phyloP scores from a whole-genome alignment of 2,113 vertebrate genomes.

The Nesoenas mayeri region DNA sequence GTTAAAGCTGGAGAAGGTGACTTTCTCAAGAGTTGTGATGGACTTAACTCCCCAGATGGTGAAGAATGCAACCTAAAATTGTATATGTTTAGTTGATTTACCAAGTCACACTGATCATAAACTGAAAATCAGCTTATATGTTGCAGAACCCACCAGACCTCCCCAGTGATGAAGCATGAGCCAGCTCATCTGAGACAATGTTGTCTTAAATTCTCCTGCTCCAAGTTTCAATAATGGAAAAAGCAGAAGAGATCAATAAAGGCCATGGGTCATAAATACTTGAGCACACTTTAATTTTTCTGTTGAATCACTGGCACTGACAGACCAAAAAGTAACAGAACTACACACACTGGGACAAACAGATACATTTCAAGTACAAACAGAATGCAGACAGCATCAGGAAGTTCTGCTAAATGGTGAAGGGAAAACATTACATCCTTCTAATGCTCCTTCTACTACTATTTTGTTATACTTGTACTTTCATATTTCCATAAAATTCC shows the following conservation, averaged over 20 bases:
- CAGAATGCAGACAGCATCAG: neutral
- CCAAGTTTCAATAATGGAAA: neutral
- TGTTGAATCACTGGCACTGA: neutral
- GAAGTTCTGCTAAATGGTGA: neutral
- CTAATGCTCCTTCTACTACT: neutral
- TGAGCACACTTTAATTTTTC: neutral
- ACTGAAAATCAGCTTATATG: neutral
- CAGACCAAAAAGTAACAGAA: neutral
- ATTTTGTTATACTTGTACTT: neutral
- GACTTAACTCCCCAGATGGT: slow-evolving; percentile 82
- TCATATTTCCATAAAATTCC: neutral
- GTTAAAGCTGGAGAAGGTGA: slow-evolving; percentile 71
- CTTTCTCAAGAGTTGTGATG: slow-evolving; percentile 78
- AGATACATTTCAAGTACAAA: neutral
- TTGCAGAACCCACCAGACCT: neutral
- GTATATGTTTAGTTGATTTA: neutral
- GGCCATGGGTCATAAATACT: neutral
- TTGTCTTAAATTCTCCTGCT: neutral
- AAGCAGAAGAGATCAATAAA: neutral
- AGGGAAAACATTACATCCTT: neutral
- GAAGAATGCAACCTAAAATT: slow-evolving; percentile 84
- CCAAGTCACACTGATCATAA: neutral
- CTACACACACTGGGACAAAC: neutral
- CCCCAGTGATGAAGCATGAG: neutral
- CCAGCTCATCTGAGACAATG: neutral